A percentile compares a stretch with the other conserved stretches of the same genome.
Conservation (phyloP, 92 coral and sea anemone genomes). For the Ricordea florida region DNA sequence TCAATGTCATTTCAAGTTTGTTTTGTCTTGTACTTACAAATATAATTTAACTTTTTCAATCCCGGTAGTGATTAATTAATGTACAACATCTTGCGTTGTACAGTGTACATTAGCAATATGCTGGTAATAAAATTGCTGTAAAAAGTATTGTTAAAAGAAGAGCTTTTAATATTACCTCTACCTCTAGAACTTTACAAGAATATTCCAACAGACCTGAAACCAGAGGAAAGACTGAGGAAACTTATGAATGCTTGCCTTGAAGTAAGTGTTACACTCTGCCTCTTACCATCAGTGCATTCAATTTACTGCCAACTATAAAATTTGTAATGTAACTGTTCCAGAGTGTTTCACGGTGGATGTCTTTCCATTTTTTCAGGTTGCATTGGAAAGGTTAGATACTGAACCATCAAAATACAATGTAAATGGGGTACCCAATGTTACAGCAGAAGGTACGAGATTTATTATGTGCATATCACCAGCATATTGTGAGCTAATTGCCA, state of each 20-base stretch:
- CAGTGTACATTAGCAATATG: no score
- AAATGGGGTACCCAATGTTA: conserved; percentile 47
- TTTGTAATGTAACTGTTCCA: neutral
- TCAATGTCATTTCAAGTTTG: no score
- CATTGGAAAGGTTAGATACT: conserved; percentile 56
- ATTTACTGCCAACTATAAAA: neutral
- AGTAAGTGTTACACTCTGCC: conserved; percentile 62
- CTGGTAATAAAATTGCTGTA: no score
- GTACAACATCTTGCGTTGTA: no score
- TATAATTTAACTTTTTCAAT: no score
- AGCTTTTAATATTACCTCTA: no score
- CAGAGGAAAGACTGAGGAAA: conserved; percentile 63
- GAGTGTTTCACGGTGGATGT: neutral
- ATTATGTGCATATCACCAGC: no score
- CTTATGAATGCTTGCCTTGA: conserved; percentile 80
- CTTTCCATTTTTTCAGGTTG: conserved; percentile 40
- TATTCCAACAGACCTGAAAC: conserved; percentile 78
- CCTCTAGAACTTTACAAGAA: conserved; percentile 70
- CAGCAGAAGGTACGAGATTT: conserved; percentile 58
- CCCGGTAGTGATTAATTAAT: no score
- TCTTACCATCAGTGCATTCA: no score
- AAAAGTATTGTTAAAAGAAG: no score
- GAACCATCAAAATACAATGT: conserved; percentile 25
- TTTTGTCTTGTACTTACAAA: no score
- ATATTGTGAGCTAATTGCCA: no score